phyloP scores from a whole-genome alignment of 1,140 invertebrate species.

The Helicoverpa zea region DNA sequence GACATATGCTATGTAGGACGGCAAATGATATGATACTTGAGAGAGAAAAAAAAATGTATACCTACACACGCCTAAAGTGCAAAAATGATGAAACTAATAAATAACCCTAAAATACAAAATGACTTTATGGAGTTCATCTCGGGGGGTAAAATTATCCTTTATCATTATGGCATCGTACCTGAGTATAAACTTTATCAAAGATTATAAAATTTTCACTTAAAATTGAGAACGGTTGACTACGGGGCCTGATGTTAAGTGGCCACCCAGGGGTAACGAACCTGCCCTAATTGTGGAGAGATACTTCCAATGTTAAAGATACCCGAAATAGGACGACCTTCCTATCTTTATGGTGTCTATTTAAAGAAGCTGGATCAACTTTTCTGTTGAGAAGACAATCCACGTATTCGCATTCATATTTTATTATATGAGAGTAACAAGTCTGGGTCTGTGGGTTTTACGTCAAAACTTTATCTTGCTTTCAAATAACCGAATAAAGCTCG shows the following conservation, averaged over 20 bases:
- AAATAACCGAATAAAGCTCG: neutral
- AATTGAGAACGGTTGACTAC: conserved; percentile 7
- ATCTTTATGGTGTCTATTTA: neutral
- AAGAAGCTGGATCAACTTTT: neutral
- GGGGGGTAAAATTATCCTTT: conserved; percentile 6
- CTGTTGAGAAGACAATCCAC: neutral
- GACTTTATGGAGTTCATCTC: neutral
- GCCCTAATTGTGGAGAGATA: conserved; percentile 29
- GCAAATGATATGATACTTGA: too few relatives aligned
- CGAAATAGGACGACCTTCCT: conserved; percentile 12
- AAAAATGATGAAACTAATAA: too few relatives aligned
- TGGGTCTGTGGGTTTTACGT: too few relatives aligned
- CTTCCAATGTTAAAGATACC: neutral
- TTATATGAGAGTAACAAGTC: too few relatives aligned
- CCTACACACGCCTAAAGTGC: too few relatives aligned
- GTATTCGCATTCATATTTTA: too few relatives aligned
- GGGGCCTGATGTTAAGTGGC: conserved; percentile 23
- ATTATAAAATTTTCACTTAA: conserved; percentile 28
- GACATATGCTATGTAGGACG: neutral
- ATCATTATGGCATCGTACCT: conserved; percentile 22
- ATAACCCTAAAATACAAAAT: neutral
- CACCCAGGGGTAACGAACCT: conserved; percentile 20
- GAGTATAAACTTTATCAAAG: conserved; percentile 23
- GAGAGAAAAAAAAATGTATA: too few relatives aligned
- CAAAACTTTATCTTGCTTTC: neutral